Conservation (phyloP, 2,797 vertebrate species). For the Florisuga fusca region DNA sequence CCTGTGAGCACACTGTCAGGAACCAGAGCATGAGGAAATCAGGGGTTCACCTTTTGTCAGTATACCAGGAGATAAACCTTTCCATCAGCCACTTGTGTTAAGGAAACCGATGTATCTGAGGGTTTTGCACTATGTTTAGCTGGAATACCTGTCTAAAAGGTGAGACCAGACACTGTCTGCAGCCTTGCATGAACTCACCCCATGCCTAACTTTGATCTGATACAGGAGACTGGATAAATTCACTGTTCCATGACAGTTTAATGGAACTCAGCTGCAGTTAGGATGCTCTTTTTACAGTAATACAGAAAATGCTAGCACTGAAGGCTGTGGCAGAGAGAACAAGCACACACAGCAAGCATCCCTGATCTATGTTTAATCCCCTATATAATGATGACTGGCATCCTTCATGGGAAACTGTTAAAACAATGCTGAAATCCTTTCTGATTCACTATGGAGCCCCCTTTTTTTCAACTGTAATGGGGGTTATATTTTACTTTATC, state of each 20-base stretch:
- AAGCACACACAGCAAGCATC: neutral
- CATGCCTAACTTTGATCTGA: neutral
- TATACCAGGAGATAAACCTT: neutral
- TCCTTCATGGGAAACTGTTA: neutral
- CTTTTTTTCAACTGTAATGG: neutral
- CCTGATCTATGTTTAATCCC: neutral
- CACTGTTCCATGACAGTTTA: neutral
- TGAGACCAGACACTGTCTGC: rapidly evolving
- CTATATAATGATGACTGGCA: neutral
- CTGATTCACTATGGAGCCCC: neutral
- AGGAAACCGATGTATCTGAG: neutral
- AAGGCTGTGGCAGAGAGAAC: neutral
- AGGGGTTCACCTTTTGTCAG: neutral
- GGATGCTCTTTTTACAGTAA: neutral
- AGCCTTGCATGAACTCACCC: neutral
- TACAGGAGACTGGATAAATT: neutral
- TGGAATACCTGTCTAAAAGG: neutral
- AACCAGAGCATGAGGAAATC: neutral
- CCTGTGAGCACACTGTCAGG: neutral
- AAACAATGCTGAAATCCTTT: neutral
- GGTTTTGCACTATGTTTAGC: neutral
- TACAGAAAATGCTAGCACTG: neutral
- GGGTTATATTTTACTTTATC: neutral
- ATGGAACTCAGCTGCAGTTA: neutral
- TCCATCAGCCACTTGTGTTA: neutral